These are phyloP conservation scores for Rhingia campestris DNA, from an alignment of 2,888 invertebrate genomes.

Conservation along the genomic window DNA sequence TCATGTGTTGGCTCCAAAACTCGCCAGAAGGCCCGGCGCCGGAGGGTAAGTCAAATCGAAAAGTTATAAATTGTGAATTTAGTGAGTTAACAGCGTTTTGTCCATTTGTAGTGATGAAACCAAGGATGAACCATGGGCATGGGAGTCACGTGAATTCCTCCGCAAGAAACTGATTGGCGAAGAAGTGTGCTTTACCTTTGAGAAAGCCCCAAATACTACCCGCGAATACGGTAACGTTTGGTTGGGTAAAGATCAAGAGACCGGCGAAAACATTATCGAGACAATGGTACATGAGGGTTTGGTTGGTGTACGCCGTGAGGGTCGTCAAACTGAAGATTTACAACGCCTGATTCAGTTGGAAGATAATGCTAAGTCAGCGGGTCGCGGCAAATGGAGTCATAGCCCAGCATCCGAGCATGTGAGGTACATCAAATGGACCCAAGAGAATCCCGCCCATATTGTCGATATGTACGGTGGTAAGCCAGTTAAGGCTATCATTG, in stretches of 20 bases:
- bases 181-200: slow-evolving; percentile 92
- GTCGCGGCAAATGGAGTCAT: slow-evolving; percentile 91
- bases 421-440: slow-evolving; percentile 93
- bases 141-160: slow-evolving; percentile 98
- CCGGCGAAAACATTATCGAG: slow-evolving; percentile 95
- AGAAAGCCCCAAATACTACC: slow-evolving; percentile 92
- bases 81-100: neutral
- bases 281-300: slow-evolving; percentile 94
- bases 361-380: slow-evolving; percentile 93
- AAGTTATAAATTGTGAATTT: neutral
- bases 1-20: slow-evolving; percentile 95
- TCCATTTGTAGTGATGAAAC: slow-evolving; percentile 86
- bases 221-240: slow-evolving; percentile 95
- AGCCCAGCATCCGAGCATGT: slow-evolving; percentile 86
- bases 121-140: slow-evolving; percentile 96
- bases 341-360: slow-evolving; percentile 92
- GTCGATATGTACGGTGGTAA: slow-evolving; percentile 94
- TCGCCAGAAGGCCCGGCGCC: slow-evolving; percentile 89
- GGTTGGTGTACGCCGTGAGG: slow-evolving; percentile 90
- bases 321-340: slow-evolving; percentile 87
- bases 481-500: slow-evolving; percentile 95
- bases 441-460: slow-evolving; percentile 92
- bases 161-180: slow-evolving; percentile 96
- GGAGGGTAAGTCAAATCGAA: slow-evolving; percentile 78
- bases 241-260: slow-evolving; percentile 90